Evolutionary conservation across 1,140 invertebrate genomes (phyloP), one percentile per base, ranked within the genome.

Genomic region (Anastrepha obliqua): DNA sequence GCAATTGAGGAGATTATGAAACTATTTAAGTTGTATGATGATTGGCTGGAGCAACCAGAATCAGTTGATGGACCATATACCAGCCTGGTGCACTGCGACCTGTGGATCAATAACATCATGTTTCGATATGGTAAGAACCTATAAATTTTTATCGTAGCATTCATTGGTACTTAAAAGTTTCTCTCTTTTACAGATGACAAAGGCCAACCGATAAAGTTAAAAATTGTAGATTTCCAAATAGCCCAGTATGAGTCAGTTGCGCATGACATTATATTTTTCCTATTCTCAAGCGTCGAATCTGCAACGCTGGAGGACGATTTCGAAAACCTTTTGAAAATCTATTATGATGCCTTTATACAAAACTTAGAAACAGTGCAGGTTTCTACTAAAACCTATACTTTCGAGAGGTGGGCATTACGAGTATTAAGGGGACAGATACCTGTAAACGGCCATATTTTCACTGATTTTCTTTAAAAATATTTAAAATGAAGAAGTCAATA

Each of bases 81-180:
- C 0, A 94, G 94, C 0, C 94, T 95, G 39, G 91, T 94, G 3
- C 96, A 96, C 86, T 92, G 94, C 0, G 96, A 96, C 90, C 94
- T 95, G 67, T 96, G 95, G 95, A 92, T 94, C 5, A 96, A 95
- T 89, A 96, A 96, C 89, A 93, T 95, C 0, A 93, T 96, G 91
- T 85, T 94, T 0, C 93, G 93, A 89, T 94, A 94, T 86, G 89
- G 94, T 89, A 89, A 90, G 9, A 59, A 1, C 29, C 29, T 29
- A 29, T 29, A 29, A 1, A n/a, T 86, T 65, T 51, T 8, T 64
- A 11, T 39, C 11, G 51, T 11, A 55, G 51, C 51, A 8, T 55
- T 8, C 6, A 55, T 55, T 55, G 51, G 51, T 29, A 29, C 29
- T 11, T 55, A 55, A 55, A 55, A 55, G 29, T 55, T 8, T 8